phyloP scores from a whole-genome alignment of 2,888 invertebrate genomes.

The Neoascia interrupta region DNA sequence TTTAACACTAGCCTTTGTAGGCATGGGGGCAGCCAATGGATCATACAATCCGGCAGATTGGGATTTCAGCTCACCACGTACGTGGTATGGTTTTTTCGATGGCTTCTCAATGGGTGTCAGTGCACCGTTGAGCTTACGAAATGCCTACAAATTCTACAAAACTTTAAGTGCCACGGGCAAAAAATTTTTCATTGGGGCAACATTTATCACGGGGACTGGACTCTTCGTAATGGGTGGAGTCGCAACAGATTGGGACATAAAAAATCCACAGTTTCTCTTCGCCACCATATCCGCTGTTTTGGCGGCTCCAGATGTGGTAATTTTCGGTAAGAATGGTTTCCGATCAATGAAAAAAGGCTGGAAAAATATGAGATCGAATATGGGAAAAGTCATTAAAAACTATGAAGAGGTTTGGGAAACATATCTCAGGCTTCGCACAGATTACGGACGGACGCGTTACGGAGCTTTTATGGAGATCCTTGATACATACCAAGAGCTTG shows the following conservation, averaged over 20 bases:
- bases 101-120: constrained; percentile 29
- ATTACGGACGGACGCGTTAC: too few relatives aligned
- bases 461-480: constrained; percentile 4
- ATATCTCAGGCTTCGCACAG: background rate
- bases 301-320: constrained; percentile 6
- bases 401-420: background rate
- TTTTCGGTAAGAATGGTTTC: background rate
- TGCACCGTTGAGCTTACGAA: background rate
- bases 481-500: background rate
- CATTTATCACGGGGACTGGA: background rate
- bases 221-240: constrained; percentile 20
- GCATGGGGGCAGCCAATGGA: constrained; percentile 13
- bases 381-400: background rate
- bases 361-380: background rate
- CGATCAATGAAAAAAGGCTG: background rate
- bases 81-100: constrained; percentile 12
- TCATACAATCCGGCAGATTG: constrained; percentile 1
- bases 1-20: background rate
- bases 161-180: background rate
- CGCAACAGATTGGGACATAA: constrained; percentile 19
- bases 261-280: constrained; percentile 19
- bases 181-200: background rate
- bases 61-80: constrained; percentile 18
- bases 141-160: background rate
- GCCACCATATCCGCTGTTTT: background rate